Evolutionary conservation across 2,113 vertebrate species (phyloP).

Genomic region (Colossoma macropomum): DNA sequence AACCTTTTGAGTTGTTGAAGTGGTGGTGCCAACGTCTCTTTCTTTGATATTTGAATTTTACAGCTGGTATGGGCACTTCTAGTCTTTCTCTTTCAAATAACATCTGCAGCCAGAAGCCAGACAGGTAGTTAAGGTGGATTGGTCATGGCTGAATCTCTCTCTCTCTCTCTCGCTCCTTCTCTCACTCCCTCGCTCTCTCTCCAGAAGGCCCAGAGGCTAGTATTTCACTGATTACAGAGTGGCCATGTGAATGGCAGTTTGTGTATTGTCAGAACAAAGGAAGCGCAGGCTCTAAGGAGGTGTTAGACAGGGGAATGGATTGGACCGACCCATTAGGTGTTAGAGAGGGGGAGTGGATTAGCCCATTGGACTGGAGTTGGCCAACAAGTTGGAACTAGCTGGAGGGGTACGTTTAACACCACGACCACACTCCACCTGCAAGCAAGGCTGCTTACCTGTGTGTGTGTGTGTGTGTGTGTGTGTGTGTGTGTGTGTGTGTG

Average conservation of each 20-base stretch:
- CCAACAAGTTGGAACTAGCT: slow-evolving; percentile 79
- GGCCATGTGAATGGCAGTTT: slow-evolving; percentile 83
- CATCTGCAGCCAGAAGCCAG: slow-evolving; percentile 80
- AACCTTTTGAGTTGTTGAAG: slow-evolving; percentile 28
- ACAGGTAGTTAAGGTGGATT: slow-evolving; percentile 78
- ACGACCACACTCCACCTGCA: slow-evolving; percentile 42
- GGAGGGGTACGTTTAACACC: slow-evolving; percentile 42
- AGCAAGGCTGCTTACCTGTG: slow-evolving; percentile 18
- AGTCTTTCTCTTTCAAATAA: slow-evolving; percentile 68
- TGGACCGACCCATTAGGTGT: slow-evolving; percentile 79
- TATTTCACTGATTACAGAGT: slow-evolving; percentile 88
- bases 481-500: slow-evolving; percentile 16
- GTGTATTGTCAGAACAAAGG: slow-evolving; percentile 88
- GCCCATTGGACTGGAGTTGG: slow-evolving; percentile 78
- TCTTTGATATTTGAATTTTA: slow-evolving; percentile 71
- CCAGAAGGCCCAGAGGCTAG: slow-evolving; percentile 79
- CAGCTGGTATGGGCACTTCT: slow-evolving; percentile 74
- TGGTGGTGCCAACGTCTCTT: slow-evolving; percentile 72
- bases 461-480: slow-evolving; percentile 19
- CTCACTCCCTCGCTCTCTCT: slow-evolving; percentile 12
- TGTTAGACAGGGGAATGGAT: slow-evolving; percentile 85
- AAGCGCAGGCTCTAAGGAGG: slow-evolving; percentile 80
- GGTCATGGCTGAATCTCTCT: slow-evolving; percentile 60
- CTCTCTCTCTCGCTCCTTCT: slow-evolving; percentile 56
- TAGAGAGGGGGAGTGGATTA: slow-evolving; percentile 56